phyloP scores from a whole-genome alignment of 2,113 vertebrate species.

The Dryoscopus gambensis region DNA sequence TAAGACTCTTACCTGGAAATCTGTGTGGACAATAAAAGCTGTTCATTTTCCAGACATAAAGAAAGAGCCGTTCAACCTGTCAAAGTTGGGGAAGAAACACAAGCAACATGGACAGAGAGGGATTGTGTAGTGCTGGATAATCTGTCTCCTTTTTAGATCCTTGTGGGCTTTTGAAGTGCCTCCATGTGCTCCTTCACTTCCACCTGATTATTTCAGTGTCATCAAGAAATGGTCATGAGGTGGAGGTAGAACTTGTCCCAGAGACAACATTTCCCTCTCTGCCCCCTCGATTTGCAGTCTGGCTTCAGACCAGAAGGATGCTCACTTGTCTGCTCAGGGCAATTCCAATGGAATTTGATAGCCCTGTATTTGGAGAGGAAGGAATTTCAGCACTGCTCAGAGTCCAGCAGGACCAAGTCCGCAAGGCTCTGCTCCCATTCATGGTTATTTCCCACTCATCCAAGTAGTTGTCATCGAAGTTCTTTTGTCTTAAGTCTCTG shows the following conservation, averaged over 20 bases:
- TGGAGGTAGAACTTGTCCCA: background rate
- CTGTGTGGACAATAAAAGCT: background rate
- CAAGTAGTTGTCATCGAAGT: background rate
- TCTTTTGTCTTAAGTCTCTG: background rate
- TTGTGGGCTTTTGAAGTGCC: background rate
- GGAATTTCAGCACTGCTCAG: background rate
- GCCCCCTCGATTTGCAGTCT: background rate
- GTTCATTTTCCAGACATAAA: background rate
- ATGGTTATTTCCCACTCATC: background rate
- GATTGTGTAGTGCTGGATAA: background rate
- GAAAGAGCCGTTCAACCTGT: background rate
- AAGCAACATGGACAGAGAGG: background rate
- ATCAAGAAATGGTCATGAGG: background rate
- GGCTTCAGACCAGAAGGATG: background rate
- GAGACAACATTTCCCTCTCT: background rate
- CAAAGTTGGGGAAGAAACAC: background rate
- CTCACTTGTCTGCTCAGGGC: background rate
- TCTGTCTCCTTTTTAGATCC: background rate
- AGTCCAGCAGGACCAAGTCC: background rate
- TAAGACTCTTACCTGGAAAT: background rate
- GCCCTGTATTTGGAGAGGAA: background rate
- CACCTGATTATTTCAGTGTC: background rate
- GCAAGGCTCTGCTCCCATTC: background rate
- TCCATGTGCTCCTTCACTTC: background rate
- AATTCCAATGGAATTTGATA: background rate